Base-by-base conservation (phyloP, 1,140 invertebrate genomes). In the Megalopta genalis region DNA sequence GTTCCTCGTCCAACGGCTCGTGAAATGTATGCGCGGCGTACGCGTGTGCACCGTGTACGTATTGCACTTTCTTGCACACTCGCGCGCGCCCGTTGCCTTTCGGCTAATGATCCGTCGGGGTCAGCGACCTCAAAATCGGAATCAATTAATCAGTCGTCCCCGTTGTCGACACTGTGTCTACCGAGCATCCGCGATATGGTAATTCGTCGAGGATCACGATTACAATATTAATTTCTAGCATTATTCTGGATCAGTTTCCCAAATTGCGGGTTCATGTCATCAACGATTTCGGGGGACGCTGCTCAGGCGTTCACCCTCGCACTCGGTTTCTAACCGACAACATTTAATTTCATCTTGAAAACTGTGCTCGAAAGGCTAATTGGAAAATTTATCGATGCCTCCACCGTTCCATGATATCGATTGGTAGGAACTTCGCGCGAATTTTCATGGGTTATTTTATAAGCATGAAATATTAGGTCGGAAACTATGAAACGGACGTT, bases 41-140 rank as follows among this genome's bases (percentile, higher is more conserved):
- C 42, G 32, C 32, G 32, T 42, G 42, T 46, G 14, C 14, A 46
- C 42, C 60, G n/a, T 70, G 77, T 52, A 57, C 64, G 74, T 81
- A 65, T n/a, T 8, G 14, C 14, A 46, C 10, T 66, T 77, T 81
- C 63, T 65, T 70, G 74, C 77, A 65, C 18, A 23, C n/a, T 57
- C 77, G 75, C 59, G 37, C 63, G 18, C 54, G 8, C 21, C 0
- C 21, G 21, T 57, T n/a, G 54, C 21, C 49, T 57, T 57, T n/a
- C 21, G 54, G 21, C 54, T 21, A 57, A n/a, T n/a, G 54, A 57
- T n/a, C 54, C 21, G 8, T 5, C 54, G 7, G n/a, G 54, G 21
- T n/a, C 21, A 21, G 8, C 54, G 54, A 0, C 54, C 54, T n/a
- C 21, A 9, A n/a, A 57, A 57, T n/a, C 54, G 21, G n/a, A 57